Evolutionary conservation across 2,797 vertebrate species (phyloP), one percentile per base, ranked within the genome.

Genomic region (Synanceia verrucosa): DNA sequence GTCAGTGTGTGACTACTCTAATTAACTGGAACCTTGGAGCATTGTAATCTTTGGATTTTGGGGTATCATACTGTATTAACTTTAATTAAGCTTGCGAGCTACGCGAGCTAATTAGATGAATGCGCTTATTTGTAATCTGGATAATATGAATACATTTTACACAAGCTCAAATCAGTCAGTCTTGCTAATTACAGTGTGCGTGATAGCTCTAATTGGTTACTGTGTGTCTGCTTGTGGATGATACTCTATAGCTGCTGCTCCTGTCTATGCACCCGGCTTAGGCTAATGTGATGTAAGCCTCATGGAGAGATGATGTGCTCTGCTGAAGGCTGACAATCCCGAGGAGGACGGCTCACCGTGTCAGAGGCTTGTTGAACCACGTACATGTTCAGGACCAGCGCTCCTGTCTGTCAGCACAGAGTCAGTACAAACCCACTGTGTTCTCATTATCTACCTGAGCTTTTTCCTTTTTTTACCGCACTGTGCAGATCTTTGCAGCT

Each of bases 51-150:
- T 69, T 83, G 84, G 88, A 91, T 93, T 91, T 86, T 79, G 50
- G 84, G 77, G 88, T 91, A 91, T 93, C 91, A 88, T 90, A 85
- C 88, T 85, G 84, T 87, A 94, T 93, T 94, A 91, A 88, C 89
- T 91, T 94, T 91, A 92, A 94, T 94, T 91, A 94, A 89, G 87
- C 88, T 81, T 67, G 79, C 85, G 85, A 69, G 79, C 76, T 78
- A 79, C 77, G 89, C 51, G 48, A 66, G 84, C 83, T 93, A 91
- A 93, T 94, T 92, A 93, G 91, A 87, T 81, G 86, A 78, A 83
- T 79, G 72, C 78, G 84, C 87, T 87, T 89, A 91, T 94, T 93
- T 93, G 89, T 91, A 91, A 91, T 92, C 88, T 79, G 87, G 82
- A 86, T 88, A 90, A 88, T 90, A 86, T 82, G 87, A 90, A 91